Conservation (phyloP, 1,140 invertebrate genomes). For the Brachionus rubens region DNA sequence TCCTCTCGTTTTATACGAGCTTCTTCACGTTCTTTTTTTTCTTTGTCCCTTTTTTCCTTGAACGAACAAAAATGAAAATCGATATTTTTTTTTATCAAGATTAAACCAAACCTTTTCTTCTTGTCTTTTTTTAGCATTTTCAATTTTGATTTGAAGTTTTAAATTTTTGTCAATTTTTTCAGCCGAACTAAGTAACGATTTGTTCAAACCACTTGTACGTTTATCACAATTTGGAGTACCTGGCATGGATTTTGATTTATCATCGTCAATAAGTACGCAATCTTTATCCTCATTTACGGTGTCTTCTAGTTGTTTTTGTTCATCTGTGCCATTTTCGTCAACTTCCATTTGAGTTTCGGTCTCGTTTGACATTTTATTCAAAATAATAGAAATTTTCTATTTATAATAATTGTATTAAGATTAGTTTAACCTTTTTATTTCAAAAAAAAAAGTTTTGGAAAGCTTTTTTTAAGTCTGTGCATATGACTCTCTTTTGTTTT, state of each 20-base stretch:
- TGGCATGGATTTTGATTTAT: neutral
- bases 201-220: neutral
- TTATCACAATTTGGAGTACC: constrained; percentile 16
- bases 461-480: no score
- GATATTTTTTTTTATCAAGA: neutral
- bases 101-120: constrained; percentile 23
- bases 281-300: neutral
- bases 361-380: constrained; percentile 32
- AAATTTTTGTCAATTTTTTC: constrained; percentile 45
- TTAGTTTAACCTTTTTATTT: no score
- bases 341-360: neutral
- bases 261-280: neutral
- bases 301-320: no score
- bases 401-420: no score
- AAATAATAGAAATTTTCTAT: no score
- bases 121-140: constrained; percentile 23
- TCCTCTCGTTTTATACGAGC: neutral
- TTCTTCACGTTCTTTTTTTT: constrained; percentile 38
- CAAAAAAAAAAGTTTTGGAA: no score
- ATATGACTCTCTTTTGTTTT: no score
- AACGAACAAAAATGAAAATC: neutral
- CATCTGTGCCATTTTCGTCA: neutral
- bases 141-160: neutral
- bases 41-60: constrained; percentile 19
- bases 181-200: neutral